Base-by-base conservation (phyloP, 2,797 vertebrate genomes). In the Lepus townsendii region DNA sequence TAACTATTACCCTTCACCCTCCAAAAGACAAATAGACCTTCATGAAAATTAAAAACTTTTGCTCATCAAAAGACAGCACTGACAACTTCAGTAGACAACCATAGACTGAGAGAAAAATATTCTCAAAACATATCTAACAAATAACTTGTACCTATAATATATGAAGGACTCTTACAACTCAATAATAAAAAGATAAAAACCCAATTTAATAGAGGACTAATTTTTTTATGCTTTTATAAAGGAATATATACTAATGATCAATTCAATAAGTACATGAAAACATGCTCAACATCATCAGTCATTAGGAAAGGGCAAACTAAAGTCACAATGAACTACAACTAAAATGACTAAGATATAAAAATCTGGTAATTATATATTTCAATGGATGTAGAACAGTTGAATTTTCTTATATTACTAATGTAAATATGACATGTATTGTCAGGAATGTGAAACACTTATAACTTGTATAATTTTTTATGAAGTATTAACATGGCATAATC, bases 41-140 rank as follows among this genome's bases (percentile, higher is more conserved):
- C 17, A 76, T 87, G 69, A 94, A 69, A 69, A 76, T 86, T 30
- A 38, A 66, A 83, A 78, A 78, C n/a, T 95, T 87, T 54, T 75
- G 24, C 13, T 75, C 2, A 63, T 88, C 57, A 57, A 35, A 54
- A 50, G 47, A 9, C 1, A 47, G 42, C 42, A 47, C 42, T 47
- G 42, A 47, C 3, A 76, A 91, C 20, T 88, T 71, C 7, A 83
- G 3, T 65, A 72, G 32, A 24, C 79, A 80, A 16, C 38, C 38
- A 92, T 9, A 76, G 42, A 60, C 26, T 84, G 35, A 75, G 75
- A 75, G 80, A 92, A 75, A 89, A 80, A 47, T 95, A 79, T 60
- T 79, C 52, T 73, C 65, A 7, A 84, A 89, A 47, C 6, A 13
- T 72, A 54, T 66, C 60, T 84, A 54, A 85, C 22, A 85, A 54